Percentiles rank a stretch among this genome's conserved stretches.
Conservation (phyloP, 2,113 vertebrate genomes). For the Podiceps cristatus region DNA sequence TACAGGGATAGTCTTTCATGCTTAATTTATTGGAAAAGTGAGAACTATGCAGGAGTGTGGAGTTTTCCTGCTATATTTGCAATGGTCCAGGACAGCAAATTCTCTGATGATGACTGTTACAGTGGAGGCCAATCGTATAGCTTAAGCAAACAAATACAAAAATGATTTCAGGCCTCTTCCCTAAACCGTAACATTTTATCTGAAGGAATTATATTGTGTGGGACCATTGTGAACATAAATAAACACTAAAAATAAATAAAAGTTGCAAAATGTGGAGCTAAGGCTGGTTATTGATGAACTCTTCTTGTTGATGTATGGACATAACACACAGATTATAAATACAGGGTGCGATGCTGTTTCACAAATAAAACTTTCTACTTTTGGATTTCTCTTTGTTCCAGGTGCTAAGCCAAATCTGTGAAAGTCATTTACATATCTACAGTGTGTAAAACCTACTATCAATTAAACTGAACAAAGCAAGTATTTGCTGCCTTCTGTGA, state of each 20-base stretch:
- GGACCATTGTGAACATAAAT: not conserved
- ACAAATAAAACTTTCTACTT: not conserved
- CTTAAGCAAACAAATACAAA: not conserved
- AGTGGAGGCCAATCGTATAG: not conserved
- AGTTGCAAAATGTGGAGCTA: not conserved
- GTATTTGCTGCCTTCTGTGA: not conserved
- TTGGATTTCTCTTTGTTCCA: not conserved
- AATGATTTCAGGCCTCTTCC: not conserved
- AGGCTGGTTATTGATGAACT: not conserved
- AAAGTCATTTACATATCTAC: not conserved
- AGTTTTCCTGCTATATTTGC: not conserved
- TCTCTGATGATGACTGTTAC: not conserved
- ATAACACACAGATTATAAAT: not conserved
- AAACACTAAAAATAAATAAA: not conserved
- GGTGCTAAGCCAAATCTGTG: not conserved
- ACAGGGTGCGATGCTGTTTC: not conserved
- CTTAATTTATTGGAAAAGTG: not conserved
- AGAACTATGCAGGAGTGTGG: not conserved
- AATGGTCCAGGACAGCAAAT: not conserved
- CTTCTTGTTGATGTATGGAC: not conserved
- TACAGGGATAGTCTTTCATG: not conserved
- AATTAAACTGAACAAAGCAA: conserved; percentile 41
- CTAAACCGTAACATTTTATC: not conserved
- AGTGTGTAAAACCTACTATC: not conserved
- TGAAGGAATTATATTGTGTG: not conserved